These are phyloP conservation scores for Diplazon laetatorius DNA, from an alignment of 2,888 invertebrate genomes.

Conservation along the genomic window DNA sequence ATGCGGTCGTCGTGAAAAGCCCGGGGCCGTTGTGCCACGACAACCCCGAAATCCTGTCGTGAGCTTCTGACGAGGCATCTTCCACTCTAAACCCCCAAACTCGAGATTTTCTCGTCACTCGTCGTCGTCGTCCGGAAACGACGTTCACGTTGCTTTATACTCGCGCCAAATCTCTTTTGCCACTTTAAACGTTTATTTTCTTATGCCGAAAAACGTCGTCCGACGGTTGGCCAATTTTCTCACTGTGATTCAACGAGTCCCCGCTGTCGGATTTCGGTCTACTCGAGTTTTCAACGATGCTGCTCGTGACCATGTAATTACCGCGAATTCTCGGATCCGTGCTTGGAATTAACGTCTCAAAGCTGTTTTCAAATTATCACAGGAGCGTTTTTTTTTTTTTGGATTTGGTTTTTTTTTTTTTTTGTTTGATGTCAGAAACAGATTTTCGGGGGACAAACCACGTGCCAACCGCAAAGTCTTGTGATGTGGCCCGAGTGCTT, in stretches of 20 bases:
- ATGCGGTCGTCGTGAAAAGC: constrained; percentile 20
- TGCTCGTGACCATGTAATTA: too few relatives aligned
- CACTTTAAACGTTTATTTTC: constrained; percentile 20
- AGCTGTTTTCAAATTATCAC: too few relatives aligned
- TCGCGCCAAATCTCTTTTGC: constrained; percentile 41
- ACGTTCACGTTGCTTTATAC: neutral
- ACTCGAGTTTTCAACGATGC: constrained; percentile 10
- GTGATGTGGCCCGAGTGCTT: neutral
- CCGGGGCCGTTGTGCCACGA: constrained; percentile 33
- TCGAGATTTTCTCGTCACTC: constrained; percentile 23
- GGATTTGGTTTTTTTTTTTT: too few relatives aligned
- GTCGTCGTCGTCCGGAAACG: neutral
- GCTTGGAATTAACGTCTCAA: too few relatives aligned
- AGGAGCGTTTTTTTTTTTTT: too few relatives aligned
- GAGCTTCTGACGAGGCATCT: constrained; percentile 15
- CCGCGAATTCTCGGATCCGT: constrained; percentile 9
- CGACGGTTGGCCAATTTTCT: constrained; percentile 15
- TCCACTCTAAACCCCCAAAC: neutral
- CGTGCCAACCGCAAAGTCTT: neutral
- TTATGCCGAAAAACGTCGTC: neutral
- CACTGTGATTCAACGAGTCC: neutral
- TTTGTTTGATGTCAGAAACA: too few relatives aligned
- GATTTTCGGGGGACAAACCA: too few relatives aligned
- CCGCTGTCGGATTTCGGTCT: constrained; percentile 4
- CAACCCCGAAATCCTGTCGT: constrained; percentile 58